phyloP scores from a whole-genome alignment of 2,888 invertebrate species.

The Drosophila fungiperda region DNA sequence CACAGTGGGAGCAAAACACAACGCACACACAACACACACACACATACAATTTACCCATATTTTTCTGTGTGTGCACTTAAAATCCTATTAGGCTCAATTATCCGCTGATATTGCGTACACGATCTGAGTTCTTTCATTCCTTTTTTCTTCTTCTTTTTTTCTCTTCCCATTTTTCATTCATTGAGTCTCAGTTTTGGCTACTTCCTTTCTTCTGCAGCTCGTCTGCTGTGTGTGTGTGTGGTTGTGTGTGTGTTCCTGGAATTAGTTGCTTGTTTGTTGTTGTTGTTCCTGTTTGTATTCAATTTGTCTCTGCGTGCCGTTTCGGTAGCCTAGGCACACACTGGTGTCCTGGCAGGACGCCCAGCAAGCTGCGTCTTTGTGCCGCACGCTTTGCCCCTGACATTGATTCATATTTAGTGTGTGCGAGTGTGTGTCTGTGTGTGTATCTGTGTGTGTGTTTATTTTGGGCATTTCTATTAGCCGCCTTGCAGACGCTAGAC shows the following conservation, averaged over 20 bases:
- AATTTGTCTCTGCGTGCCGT: conserved; percentile 74
- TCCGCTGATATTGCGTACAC: conserved; percentile 81
- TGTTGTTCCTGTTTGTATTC: conserved; percentile 72
- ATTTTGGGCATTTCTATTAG: conserved; percentile 51
- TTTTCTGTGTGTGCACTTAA: conserved; percentile 81
- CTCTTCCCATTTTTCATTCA: conserved; percentile 54
- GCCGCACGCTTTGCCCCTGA: conserved; percentile 75
- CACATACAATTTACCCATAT: conserved; percentile 38
- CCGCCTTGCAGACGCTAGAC: conserved; percentile 17
- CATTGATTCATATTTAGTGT: conserved; percentile 82
- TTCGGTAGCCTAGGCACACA: conserved; percentile 61
- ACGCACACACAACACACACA: conserved; percentile 39
- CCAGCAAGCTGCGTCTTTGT: conserved; percentile 80
- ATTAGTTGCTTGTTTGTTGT: conserved; percentile 59
- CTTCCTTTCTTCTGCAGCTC: conserved; percentile 32
- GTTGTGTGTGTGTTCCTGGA: conserved; percentile 68
- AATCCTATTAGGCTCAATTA: conserved; percentile 85
- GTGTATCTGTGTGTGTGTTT: conserved; percentile 8
- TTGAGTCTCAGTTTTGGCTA: conserved; percentile 49
- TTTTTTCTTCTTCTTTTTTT: conserved; percentile 19
- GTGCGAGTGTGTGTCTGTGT: conserved; percentile 1
- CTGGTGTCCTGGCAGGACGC: conserved; percentile 69
- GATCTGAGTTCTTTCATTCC: conserved; percentile 60
- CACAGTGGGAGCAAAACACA: conserved; percentile 79
- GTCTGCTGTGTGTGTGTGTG: conserved; percentile 45